phyloP scores from a whole-genome alignment of 2,113 vertebrate genomes.

The Delphinapterus leucas region DNA sequence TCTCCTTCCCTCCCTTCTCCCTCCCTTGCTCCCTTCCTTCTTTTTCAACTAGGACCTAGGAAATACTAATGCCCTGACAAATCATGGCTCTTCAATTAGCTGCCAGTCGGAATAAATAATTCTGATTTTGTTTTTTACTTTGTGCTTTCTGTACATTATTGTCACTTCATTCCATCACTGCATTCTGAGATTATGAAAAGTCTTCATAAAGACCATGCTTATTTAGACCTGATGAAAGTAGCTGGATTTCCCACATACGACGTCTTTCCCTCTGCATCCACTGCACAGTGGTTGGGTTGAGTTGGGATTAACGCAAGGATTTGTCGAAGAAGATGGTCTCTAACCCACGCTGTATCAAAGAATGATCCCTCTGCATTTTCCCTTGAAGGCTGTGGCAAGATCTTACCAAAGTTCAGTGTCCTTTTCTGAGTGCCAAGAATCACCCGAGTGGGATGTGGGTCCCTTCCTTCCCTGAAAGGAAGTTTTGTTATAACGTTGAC shows the following conservation, averaged over 20 bases:
- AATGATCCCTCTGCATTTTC: neutral
- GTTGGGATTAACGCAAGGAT: neutral
- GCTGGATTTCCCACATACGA: neutral
- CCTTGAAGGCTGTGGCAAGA: neutral
- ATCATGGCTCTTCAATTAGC: neutral
- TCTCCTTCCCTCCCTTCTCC: neutral
- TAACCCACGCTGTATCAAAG: neutral
- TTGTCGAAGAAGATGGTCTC: neutral
- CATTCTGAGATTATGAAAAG: neutral
- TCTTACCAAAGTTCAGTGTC: neutral
- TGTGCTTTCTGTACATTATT: neutral
- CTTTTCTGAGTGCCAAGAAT: neutral
- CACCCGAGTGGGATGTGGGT: neutral
- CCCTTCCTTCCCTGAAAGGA: neutral
- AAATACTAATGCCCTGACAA: neutral
- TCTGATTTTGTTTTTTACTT: neutral
- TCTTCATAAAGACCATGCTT: neutral
- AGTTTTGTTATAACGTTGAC: neutral
- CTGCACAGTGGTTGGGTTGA: neutral
- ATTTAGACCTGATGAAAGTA: neutral
- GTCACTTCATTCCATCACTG: neutral
- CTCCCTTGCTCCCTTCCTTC: neutral
- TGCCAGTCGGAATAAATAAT: neutral
- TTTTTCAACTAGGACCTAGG: neutral
- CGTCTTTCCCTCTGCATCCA: neutral